A percentile compares a stretch with the other conserved stretches of the same genome.
phyloP scores from a whole-genome alignment of 1,140 invertebrate genomes.

The Orius laevigatus region DNA sequence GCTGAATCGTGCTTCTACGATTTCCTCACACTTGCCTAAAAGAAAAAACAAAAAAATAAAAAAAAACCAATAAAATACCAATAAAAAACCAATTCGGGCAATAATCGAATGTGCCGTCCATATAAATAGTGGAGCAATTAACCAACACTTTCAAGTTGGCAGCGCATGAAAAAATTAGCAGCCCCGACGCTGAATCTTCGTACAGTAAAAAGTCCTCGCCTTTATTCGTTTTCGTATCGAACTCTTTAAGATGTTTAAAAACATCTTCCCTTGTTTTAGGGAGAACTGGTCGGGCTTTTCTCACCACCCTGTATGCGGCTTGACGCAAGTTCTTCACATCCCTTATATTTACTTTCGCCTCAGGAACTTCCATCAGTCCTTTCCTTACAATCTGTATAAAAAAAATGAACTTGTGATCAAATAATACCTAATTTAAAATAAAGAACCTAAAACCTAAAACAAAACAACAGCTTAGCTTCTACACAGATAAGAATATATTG shows the following conservation, averaged over 20 bases:
- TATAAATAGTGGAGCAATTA: not conserved
- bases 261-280: not conserved
- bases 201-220: not conserved
- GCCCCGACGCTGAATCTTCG: not conserved
- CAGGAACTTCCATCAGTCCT: not conserved
- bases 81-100: not conserved
- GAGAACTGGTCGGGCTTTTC: not conserved
- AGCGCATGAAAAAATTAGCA: not conserved
- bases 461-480: too few species aligned
- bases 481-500: too few species aligned
- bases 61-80: too few species aligned
- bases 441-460: too few species aligned
- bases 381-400: not conserved
- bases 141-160: not conserved
- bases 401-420: too few species aligned
- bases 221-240: not conserved
- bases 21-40: too few species aligned
- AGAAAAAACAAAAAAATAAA: too few species aligned
- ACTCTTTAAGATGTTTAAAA: not conserved
- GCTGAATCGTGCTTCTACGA: too few species aligned
- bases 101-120: constrained; percentile 1
- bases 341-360: not conserved
- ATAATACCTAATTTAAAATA: too few species aligned
- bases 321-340: not conserved
- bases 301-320: not conserved